Percentiles rank a stretch among this genome's conserved stretches.
These are phyloP conservation scores for Hoplias malabaricus DNA, from an alignment of 2,113 vertebrate genomes.

Conservation along the genomic window DNA sequence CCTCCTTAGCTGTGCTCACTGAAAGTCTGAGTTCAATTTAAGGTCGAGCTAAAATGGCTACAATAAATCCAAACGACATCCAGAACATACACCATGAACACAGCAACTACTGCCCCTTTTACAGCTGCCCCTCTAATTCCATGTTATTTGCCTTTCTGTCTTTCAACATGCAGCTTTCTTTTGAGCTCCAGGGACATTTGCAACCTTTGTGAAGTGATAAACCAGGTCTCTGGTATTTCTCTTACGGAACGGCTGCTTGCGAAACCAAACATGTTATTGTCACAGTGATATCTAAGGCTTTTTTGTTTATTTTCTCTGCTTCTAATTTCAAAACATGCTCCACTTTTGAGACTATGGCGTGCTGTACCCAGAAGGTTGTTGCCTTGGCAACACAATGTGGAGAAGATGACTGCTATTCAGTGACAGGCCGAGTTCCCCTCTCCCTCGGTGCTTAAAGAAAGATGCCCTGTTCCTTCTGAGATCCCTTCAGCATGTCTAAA, in stretches of 20 bases:
- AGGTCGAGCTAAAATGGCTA: too few species aligned
- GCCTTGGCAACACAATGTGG: conserved; percentile 66
- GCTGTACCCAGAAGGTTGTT: conserved; percentile 72
- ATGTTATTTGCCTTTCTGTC: not conserved
- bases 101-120: not conserved
- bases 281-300: conserved; percentile 30
- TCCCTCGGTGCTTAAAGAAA: conserved; percentile 42
- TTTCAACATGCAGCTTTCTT: not conserved
- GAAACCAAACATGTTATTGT: not conserved
- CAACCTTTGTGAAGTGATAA: not conserved
- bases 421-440: conserved; percentile 55
- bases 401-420: conserved; percentile 66
- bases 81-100: too few species aligned
- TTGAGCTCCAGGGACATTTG: not conserved
- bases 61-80: too few species aligned
- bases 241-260: not conserved
- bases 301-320: conserved; percentile 54
- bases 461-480: conserved; percentile 19
- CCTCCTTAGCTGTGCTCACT: too few species aligned
- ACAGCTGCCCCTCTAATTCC: not conserved
- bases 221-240: not conserved
- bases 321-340: conserved; percentile 72
- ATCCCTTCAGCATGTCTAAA: conserved; percentile 47
- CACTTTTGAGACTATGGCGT: conserved; percentile 64
- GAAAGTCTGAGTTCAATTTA: too few species aligned